phyloP scores from a whole-genome alignment of 1,140 invertebrate genomes.

The Copidosoma floridanum region DNA sequence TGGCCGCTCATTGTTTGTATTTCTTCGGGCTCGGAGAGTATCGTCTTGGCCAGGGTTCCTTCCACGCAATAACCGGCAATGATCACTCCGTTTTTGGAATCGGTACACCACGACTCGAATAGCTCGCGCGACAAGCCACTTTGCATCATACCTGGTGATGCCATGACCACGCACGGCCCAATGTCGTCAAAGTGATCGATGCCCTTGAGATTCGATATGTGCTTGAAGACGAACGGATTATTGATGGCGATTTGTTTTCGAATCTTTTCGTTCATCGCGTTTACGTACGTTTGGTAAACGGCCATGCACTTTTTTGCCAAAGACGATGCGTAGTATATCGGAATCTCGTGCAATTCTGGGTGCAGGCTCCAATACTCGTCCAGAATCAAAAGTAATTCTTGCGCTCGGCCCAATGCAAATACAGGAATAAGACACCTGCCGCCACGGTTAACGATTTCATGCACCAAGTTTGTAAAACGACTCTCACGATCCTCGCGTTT shows the following conservation, averaged over 20 bases:
- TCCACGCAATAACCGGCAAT: slow-evolving; percentile 99
- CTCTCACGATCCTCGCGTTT: slow-evolving; percentile 94
- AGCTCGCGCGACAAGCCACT: slow-evolving; percentile 95
- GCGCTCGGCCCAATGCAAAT: slow-evolving; percentile 96
- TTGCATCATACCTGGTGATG: slow-evolving; percentile 99
- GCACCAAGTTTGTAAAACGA: slow-evolving; percentile 91
- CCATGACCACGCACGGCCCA: slow-evolving; percentile 98
- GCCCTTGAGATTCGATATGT: slow-evolving; percentile 98
- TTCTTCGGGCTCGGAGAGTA: slow-evolving; percentile 97
- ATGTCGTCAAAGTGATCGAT: slow-evolving; percentile 99
- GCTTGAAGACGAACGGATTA: slow-evolving; percentile 99
- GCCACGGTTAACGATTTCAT: slow-evolving; percentile 93
- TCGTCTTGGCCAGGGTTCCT: slow-evolving; percentile 95
- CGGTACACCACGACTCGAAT: slow-evolving; percentile 98
- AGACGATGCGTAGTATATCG: slow-evolving; percentile 99
- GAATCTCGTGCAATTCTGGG: slow-evolving; percentile 97
- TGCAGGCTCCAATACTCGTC: slow-evolving; percentile 99
- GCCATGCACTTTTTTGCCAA: slow-evolving; percentile 99
- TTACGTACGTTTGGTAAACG: slow-evolving; percentile 99
- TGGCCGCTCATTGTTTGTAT: slow-evolving; percentile 93
- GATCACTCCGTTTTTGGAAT: slow-evolving; percentile 96
- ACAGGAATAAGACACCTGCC: slow-evolving; percentile 98
- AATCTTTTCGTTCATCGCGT: slow-evolving; percentile 99
- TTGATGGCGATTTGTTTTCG: slow-evolving; percentile 94
- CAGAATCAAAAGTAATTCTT: slow-evolving; percentile 93